A percentile compares a stretch with the other conserved stretches of the same genome.
phyloP scores from a whole-genome alignment of 2,888 invertebrate species.

The Eupithecia subfuscata region DNA sequence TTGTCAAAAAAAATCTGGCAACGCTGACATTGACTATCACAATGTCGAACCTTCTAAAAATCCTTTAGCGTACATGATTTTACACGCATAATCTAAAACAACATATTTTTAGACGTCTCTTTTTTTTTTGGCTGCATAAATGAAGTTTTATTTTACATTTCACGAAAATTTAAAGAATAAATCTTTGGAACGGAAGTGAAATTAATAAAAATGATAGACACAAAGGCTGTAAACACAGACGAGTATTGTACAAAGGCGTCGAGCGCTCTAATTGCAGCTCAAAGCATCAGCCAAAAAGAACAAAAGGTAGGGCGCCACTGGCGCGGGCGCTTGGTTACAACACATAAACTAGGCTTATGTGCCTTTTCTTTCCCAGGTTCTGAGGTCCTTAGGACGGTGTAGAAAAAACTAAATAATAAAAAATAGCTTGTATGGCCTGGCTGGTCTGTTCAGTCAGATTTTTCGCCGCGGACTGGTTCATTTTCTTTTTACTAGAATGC shows the following conservation, averaged over 20 bases:
- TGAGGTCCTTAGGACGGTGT: background rate
- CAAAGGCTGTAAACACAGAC: conserved; percentile 6
- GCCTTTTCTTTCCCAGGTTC: background rate
- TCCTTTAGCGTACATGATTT: background rate
- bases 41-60: background rate
- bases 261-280: conserved; percentile 28
- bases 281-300: conserved; percentile 33
- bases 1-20: too few relatives aligned
- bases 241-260: conserved; percentile 25
- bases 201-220: background rate
- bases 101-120: background rate
- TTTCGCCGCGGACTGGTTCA: too few relatives aligned
- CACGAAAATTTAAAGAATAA: too few relatives aligned
- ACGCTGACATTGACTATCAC: too few relatives aligned
- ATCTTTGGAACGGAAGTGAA: background rate
- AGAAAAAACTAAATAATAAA: too few relatives aligned
- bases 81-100: background rate
- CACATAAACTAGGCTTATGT: conserved; percentile 26
- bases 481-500: too few relatives aligned
- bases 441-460: too few relatives aligned
- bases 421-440: too few relatives aligned
- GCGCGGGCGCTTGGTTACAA: background rate
- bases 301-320: conserved; percentile 16
- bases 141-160: background rate
- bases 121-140: too few relatives aligned